phyloP scores from a whole-genome alignment of 2,888 invertebrate species.

The Carterocephalus palaemon region DNA sequence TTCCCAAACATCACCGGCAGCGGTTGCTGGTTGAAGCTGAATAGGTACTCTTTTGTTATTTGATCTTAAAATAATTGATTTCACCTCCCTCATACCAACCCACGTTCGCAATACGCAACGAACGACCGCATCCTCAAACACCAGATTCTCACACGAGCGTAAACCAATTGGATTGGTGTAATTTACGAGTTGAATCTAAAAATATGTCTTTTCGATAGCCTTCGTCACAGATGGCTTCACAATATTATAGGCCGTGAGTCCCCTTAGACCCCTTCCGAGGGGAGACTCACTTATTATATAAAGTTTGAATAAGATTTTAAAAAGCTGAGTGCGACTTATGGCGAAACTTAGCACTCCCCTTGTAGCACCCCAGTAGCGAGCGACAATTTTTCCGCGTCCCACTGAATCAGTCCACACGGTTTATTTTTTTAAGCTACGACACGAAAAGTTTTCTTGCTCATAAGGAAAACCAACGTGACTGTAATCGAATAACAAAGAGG shows the following conservation, averaged over 20 bases:
- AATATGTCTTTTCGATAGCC: conserved; percentile 75
- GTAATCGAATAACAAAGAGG: too few species aligned
- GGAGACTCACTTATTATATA: conserved; percentile 71
- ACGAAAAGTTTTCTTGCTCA: conserved; percentile 16
- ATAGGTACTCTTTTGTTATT: too few species aligned
- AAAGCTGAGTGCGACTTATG: conserved; percentile 62
- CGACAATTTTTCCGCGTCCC: conserved; percentile 21
- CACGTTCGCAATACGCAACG: conserved; percentile 35
- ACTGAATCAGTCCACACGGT: conserved; percentile 14
- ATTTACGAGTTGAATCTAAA: conserved; percentile 78
- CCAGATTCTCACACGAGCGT: conserved; percentile 74
- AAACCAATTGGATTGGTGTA: conserved; percentile 74
- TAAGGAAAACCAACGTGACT: conserved; percentile 4
- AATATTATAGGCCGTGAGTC: conserved; percentile 58
- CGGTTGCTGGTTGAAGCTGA: too few species aligned
- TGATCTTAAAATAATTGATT: too few species aligned
- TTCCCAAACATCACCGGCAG: too few species aligned
- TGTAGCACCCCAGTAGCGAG: conserved; percentile 3
- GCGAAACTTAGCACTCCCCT: conserved; percentile 42
- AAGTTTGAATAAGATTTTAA: conserved; percentile 79
- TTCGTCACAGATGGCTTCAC: conserved; percentile 76
- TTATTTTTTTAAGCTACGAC: conserved; percentile 16
- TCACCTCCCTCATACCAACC: conserved; percentile 2
- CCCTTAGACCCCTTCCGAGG: conserved; percentile 55
- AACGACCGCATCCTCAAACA: conserved; percentile 68